These are phyloP conservation scores for Monochamus alternatus DNA, from an alignment of 2,888 invertebrate genomes.

Conservation along the genomic window DNA sequence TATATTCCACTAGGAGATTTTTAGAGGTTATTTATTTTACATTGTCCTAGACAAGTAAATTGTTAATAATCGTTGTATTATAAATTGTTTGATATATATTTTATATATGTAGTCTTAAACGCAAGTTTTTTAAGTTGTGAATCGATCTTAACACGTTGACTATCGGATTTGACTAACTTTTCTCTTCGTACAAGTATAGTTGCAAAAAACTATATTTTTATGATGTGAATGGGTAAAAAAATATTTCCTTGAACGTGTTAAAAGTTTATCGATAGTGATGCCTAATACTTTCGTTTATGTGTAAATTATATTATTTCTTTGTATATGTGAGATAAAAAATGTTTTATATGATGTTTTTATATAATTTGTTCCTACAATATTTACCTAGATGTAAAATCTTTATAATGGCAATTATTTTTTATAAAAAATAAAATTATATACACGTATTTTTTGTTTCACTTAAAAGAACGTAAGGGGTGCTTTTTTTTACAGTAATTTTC, in stretches of 20 bases:
- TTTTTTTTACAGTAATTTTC: neutral
- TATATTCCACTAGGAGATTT: constrained; percentile 11
- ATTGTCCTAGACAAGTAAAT: constrained; percentile 26
- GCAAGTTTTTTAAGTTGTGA: neutral
- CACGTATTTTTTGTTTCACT: neutral
- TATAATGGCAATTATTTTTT: constrained; percentile 21
- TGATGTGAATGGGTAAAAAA: neutral
- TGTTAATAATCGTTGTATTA: constrained; percentile 21
- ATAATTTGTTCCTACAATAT: constrained; percentile 16
- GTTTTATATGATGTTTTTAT: constrained; percentile 20
- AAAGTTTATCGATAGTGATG: neutral
- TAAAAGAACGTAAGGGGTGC: neutral
- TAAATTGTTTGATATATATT: constrained; percentile 20
- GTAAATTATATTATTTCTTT: constrained; percentile 12
- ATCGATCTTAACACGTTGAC: neutral
- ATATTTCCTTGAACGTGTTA: neutral
- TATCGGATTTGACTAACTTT: neutral
- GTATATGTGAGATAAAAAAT: constrained; percentile 8
- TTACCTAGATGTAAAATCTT: neutral
- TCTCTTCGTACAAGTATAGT: neutral
- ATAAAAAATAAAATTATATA: constrained; percentile 27
- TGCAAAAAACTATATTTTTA: neutral
- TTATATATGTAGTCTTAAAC: neutral
- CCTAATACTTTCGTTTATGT: neutral
- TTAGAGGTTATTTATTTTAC: constrained; percentile 22